Conservation (phyloP, 2,113 vertebrate species). For the Fregetta grallaria region DNA sequence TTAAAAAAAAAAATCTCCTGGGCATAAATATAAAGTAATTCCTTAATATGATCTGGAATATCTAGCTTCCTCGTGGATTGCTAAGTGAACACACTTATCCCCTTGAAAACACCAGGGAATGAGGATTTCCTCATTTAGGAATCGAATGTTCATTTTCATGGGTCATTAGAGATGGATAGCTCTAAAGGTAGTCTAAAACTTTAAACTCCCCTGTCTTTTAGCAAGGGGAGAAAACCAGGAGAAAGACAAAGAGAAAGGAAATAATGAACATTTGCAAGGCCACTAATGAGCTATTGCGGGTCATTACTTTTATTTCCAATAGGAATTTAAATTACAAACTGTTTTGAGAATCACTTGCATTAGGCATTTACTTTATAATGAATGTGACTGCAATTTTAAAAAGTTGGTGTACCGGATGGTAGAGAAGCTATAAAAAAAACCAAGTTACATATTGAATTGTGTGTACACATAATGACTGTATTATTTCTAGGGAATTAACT, state of each 20-base stretch:
- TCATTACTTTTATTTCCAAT: conserved; percentile 44
- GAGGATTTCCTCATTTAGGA: conserved; percentile 11
- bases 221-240: neutral
- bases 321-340: conserved; percentile 52
- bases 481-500: conserved; percentile 46
- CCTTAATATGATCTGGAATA: neutral
- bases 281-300: conserved; percentile 12
- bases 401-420: neutral
- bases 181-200: conserved; percentile 37
- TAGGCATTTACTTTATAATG: conserved; percentile 33
- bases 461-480: conserved; percentile 37
- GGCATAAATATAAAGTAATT: neutral
- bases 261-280: neutral
- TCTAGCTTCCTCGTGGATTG: neutral
- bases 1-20: neutral
- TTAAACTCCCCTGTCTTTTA: conserved; percentile 24
- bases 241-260: conserved; percentile 7
- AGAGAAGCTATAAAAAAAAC: conserved; percentile 9
- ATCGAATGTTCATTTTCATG: neutral
- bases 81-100: neutral
- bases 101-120: neutral
- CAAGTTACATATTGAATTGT: conserved; percentile 35
- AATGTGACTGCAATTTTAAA: conserved; percentile 26
- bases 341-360: conserved; percentile 22
- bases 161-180: neutral